phyloP scores from a whole-genome alignment of 2,113 vertebrate species.

The Pachypanchax playfairii region DNA sequence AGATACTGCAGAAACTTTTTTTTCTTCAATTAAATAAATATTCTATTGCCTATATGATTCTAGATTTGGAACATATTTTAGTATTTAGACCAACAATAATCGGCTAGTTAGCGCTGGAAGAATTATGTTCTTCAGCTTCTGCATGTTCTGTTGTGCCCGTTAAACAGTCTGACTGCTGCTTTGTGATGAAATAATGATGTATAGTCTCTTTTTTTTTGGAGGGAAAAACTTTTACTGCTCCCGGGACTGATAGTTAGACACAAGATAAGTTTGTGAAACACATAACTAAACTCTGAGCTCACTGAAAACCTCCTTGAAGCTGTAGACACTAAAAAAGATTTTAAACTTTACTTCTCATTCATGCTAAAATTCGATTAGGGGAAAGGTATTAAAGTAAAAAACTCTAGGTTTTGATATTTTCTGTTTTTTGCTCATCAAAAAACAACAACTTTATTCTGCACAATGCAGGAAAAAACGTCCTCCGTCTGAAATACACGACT shows the following conservation, averaged over 20 bases:
- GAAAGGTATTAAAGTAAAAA: too few species aligned
- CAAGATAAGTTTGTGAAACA: not conserved
- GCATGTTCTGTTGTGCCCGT: not conserved
- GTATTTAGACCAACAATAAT: too few species aligned
- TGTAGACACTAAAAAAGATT: not conserved
- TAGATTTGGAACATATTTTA: too few species aligned
- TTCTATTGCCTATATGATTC: too few species aligned
- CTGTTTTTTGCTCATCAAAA: slow-evolving; percentile 15
- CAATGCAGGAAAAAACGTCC: slow-evolving; percentile 15
- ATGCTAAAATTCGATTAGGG: too few species aligned
- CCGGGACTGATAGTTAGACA: not conserved
- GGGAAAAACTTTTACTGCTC: not conserved
- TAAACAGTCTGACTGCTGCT: not conserved
- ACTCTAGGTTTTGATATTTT: too few species aligned
- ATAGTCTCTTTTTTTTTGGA: not conserved
- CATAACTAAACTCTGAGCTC: not conserved
- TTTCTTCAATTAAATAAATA: too few species aligned
- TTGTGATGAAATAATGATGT: not conserved
- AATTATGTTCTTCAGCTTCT: not conserved
- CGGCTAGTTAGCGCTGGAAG: too few species aligned
- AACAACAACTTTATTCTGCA: slow-evolving; percentile 33
- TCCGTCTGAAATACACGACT: not conserved
- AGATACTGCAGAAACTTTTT: too few species aligned
- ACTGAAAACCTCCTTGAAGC: not conserved
- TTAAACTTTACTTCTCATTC: too few species aligned